These are phyloP conservation scores for Sterna hirundo DNA, from an alignment of 2,113 vertebrate genomes.

Conservation along the genomic window DNA sequence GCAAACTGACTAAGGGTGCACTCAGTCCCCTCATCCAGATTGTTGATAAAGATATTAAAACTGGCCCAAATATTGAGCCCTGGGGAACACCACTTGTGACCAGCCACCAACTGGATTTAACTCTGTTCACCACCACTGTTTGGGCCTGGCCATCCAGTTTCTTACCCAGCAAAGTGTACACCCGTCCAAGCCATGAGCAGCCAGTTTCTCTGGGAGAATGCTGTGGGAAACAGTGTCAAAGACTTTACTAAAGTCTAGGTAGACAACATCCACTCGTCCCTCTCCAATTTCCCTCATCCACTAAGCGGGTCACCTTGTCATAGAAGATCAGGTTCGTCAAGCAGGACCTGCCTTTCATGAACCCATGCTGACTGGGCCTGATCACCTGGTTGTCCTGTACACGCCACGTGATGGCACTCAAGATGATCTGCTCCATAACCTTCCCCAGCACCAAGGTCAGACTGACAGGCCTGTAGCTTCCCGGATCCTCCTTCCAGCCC, in stretches of 20 bases:
- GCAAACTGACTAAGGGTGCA: neutral
- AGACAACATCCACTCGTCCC: neutral
- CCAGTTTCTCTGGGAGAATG: neutral
- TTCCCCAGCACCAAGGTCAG: neutral
- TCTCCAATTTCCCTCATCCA: neutral
- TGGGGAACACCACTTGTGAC: neutral
- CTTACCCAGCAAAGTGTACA: neutral
- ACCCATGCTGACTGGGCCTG: neutral
- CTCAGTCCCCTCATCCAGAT: neutral
- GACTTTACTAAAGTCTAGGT: neutral
- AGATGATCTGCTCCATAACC: neutral
- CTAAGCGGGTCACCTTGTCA: neutral
- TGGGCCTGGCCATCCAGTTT: neutral
- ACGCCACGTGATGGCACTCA: neutral
- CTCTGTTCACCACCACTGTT: neutral
- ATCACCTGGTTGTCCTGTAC: neutral
- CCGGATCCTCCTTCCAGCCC: neutral
- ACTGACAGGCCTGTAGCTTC: neutral
- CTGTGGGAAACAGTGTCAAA: neutral
- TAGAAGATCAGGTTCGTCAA: neutral
- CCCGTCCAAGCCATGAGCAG: neutral
- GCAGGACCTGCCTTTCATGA: neutral
- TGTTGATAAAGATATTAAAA: neutral
- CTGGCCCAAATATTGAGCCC: neutral
- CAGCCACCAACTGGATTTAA: neutral